These are phyloP conservation scores for Epicauta chinensis DNA, from an alignment of 1,140 invertebrate species.

Conservation along the genomic window DNA sequence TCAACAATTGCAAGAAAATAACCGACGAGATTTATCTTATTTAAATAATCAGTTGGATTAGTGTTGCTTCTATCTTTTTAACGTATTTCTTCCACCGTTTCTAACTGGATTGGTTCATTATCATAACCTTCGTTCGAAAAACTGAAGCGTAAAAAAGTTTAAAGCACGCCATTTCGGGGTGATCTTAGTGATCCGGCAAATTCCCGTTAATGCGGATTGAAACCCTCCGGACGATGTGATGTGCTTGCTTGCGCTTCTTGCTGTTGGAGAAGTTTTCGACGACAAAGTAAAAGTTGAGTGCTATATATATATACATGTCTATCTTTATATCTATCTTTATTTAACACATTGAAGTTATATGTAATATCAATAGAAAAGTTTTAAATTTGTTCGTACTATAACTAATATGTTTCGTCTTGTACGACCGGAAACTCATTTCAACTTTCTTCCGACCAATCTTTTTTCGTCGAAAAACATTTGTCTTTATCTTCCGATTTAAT, in stretches of 20 bases:
- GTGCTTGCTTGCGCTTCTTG: slow-evolving; percentile 3
- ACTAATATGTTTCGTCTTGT: slow-evolving; percentile 4
- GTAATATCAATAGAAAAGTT: slow-evolving; percentile 9
- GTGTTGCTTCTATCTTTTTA: background rate
- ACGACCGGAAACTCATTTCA: slow-evolving; percentile 4
- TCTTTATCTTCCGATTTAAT: too few species aligned
- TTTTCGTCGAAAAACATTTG: too few species aligned
- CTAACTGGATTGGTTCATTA: background rate
- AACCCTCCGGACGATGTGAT: slow-evolving; percentile 1
- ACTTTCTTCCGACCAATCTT: too few species aligned
- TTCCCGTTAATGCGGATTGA: slow-evolving; percentile 11
- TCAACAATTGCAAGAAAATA: too few species aligned
- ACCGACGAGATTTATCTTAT: too few species aligned
- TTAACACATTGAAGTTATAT: slow-evolving; percentile 1
- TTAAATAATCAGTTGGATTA: too few species aligned
- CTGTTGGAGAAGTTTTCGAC: too few species aligned
- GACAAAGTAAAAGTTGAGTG: too few species aligned
- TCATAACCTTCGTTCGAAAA: background rate
- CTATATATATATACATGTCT: too few species aligned
- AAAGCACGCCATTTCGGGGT: background rate
- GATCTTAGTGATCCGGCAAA: slow-evolving; percentile 4
- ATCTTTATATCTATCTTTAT: slow-evolving; percentile 1
- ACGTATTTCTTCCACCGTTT: background rate
- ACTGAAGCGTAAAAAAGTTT: slow-evolving; percentile 3
- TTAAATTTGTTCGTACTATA: slow-evolving; percentile 10